A percentile compares a stretch with the other conserved stretches of the same genome.
phyloP scores from a whole-genome alignment of 2,888 invertebrate species.

The Macaria liturata region DNA sequence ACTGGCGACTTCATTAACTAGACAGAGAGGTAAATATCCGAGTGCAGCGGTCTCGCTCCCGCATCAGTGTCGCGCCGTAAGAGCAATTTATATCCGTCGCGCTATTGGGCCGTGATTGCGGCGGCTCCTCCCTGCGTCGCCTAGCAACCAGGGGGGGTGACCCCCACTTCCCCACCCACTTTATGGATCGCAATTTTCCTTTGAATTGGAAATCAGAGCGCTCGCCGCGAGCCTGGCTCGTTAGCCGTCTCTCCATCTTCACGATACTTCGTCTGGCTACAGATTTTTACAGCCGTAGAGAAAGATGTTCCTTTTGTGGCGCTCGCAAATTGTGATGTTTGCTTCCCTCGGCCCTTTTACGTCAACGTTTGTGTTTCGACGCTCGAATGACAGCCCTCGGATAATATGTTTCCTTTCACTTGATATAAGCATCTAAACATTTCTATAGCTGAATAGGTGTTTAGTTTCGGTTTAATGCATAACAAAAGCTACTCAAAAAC shows the following conservation, averaged over 20 bases:
- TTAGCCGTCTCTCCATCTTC: constrained; percentile 76
- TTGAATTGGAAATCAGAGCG: constrained; percentile 84
- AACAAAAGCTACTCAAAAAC: no score
- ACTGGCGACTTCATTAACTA: constrained; percentile 79
- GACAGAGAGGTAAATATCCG: constrained; percentile 50
- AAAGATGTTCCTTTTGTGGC: constrained; percentile 69
- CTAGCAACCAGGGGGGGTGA: constrained; percentile 78
- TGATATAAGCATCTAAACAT: no score
- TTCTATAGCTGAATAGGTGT: no score
- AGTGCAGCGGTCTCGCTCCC: constrained; percentile 55
- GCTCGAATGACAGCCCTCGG: constrained; percentile 2
- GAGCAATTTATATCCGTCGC: constrained; percentile 84
- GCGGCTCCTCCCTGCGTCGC: constrained; percentile 86
- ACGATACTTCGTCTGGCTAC: constrained; percentile 65
- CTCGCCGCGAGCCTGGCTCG: constrained; percentile 71
- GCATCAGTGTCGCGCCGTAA: constrained; percentile 73
- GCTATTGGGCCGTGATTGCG: constrained; percentile 84
- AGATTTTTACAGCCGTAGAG: constrained; percentile 73
- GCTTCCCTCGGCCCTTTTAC: constrained; percentile 38
- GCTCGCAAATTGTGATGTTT: constrained; percentile 62
- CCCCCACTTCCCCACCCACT: constrained; percentile 63
- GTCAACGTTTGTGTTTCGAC: constrained; percentile 27
- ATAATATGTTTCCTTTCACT: constrained; percentile 1
- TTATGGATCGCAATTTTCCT: constrained; percentile 84
- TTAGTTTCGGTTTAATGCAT: no score